Percentiles rank a stretch among this genome's conserved stretches.
Conservation (phyloP, 1,140 invertebrate genomes). For the Apis cerana region DNA sequence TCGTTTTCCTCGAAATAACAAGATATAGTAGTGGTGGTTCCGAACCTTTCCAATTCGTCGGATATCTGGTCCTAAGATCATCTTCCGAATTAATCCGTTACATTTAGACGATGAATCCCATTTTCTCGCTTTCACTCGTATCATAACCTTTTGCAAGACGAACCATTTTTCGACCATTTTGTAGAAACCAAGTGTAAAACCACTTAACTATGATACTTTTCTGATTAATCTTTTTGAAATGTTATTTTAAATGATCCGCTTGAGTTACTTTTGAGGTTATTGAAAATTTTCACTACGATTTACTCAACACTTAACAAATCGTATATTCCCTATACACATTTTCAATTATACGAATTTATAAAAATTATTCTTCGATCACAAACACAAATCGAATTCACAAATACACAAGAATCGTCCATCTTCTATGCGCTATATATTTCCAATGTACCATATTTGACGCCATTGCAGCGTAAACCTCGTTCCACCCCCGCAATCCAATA, state of each 20-base stretch:
- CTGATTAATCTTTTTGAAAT: neutral
- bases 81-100: constrained; percentile 32
- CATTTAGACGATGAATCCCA: constrained; percentile 1
- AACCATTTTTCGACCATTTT: neutral
- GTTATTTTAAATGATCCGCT: neutral
- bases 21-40: constrained; percentile 45
- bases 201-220: neutral
- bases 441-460: neutral
- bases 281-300: too few species aligned
- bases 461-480: neutral
- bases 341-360: too few species aligned
- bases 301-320: too few species aligned
- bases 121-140: neutral
- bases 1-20: constrained; percentile 49
- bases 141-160: too few species aligned
- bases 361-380: too few species aligned
- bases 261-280: too few species aligned
- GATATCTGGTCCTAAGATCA: constrained; percentile 32
- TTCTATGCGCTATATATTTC: too few species aligned
- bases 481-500: neutral
- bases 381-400: neutral
- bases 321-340: too few species aligned
- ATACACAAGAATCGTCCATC: neutral
- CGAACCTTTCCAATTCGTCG: constrained; percentile 35
- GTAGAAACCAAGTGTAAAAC: neutral